Evolutionary conservation across 2,888 invertebrate species (phyloP).

Genomic region (Hypercompe scribonia): DNA sequence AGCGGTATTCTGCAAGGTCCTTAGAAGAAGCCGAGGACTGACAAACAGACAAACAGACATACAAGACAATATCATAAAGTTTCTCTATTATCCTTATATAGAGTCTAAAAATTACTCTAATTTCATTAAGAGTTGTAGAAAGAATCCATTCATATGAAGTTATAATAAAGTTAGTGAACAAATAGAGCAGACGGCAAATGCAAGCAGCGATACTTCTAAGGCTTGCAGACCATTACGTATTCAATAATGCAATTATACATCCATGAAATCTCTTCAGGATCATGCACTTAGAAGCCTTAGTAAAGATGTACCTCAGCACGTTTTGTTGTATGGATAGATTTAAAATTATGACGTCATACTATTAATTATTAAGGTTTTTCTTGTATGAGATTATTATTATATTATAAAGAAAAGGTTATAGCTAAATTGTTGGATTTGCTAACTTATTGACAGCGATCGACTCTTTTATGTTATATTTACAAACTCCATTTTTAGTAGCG

Average conservation of each 20-base stretch:
- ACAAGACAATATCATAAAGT: too few relatives aligned
- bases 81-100: too few relatives aligned
- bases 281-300: constrained; percentile 56
- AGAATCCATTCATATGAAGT: background rate
- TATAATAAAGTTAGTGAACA: background rate
- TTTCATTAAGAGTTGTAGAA: background rate
- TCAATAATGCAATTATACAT: constrained; percentile 57
- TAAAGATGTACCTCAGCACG: constrained; percentile 32
- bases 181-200: background rate
- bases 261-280: constrained; percentile 50
- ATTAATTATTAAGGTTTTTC: background rate
- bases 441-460: too few relatives aligned
- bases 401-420: background rate
- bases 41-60: too few relatives aligned
- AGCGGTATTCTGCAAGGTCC: too few relatives aligned
- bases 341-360: constrained; percentile 3
- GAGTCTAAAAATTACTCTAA: background rate
- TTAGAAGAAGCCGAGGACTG: too few relatives aligned
- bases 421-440: background rate
- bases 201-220: constrained; percentile 46
- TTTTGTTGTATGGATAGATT: constrained; percentile 20
- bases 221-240: constrained; percentile 44
- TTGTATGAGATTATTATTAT: too few relatives aligned
- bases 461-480: too few relatives aligned
- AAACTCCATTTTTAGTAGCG: too few relatives aligned